Conservation (phyloP, 2,113 vertebrate species). For the Psophia crepitans region DNA sequence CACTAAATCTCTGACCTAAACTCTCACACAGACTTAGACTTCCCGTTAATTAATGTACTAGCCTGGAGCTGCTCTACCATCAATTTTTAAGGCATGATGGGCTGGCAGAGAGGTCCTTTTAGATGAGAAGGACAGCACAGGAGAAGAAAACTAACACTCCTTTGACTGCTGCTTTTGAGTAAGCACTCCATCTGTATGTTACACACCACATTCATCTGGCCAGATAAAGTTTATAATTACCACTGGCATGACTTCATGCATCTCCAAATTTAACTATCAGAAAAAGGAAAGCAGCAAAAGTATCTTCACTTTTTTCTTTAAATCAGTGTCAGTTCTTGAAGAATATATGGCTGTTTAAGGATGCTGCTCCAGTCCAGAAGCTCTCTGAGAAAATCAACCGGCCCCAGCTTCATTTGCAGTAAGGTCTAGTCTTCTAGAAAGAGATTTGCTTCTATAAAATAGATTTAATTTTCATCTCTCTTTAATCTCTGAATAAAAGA, state of each 20-base stretch:
- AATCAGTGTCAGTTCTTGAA: not conserved
- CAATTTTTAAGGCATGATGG: not conserved
- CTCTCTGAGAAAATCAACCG: not conserved
- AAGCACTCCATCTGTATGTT: not conserved
- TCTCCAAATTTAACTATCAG: not conserved
- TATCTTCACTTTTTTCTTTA: not conserved
- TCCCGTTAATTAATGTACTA: not conserved
- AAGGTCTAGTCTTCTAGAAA: not conserved
- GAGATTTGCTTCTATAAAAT: not conserved
- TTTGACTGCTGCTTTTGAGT: not conserved
- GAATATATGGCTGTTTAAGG: not conserved
- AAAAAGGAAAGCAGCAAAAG: not conserved
- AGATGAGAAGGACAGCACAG: not conserved
- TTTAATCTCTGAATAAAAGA: not conserved
- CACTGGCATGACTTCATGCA: not conserved
- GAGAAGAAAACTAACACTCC: not conserved
- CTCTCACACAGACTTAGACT: not conserved
- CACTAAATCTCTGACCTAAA: not conserved
- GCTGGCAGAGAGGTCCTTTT: not conserved
- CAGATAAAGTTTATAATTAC: not conserved
- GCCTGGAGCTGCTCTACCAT: not conserved
- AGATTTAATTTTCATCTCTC: not conserved
- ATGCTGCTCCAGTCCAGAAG: not conserved
- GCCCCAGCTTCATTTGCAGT: not conserved
- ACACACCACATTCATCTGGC: not conserved